These are phyloP conservation scores for Bombus polaris DNA, from an alignment of 1,140 invertebrate genomes.

Conservation along the genomic window DNA sequence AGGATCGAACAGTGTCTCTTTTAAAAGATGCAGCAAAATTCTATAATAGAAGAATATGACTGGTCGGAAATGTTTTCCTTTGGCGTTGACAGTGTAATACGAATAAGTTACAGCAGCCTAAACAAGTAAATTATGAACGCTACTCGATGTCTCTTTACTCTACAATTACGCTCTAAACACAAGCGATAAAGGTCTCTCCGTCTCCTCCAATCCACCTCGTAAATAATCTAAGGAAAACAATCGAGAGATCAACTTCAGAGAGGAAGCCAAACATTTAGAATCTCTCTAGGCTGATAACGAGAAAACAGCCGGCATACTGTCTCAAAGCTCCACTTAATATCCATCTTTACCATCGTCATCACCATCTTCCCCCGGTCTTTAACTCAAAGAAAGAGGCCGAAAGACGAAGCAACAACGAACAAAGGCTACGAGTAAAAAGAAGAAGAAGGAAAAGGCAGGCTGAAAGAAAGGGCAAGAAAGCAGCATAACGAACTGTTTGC, in stretches of 20 bases:
- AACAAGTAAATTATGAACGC: too few species aligned
- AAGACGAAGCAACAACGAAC: not conserved
- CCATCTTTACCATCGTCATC: conserved; percentile 7
- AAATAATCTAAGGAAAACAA: not conserved
- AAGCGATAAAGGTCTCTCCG: not conserved
- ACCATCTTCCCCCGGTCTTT: not conserved
- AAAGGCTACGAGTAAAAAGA: not conserved
- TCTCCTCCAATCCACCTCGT: not conserved
- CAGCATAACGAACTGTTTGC: conserved; percentile 3
- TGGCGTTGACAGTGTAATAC: too few species aligned
- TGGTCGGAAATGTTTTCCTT: too few species aligned
- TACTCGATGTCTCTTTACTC: too few species aligned
- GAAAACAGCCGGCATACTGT: not conserved
- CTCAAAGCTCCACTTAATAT: conserved; percentile 33
- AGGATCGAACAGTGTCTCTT: not conserved
- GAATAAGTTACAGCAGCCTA: too few species aligned
- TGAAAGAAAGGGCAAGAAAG: conserved; percentile 1
- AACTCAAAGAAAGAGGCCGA: not conserved
- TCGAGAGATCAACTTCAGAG: not conserved
- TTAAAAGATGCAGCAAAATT: not conserved
- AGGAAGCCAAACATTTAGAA: conserved; percentile 16
- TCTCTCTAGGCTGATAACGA: not conserved
- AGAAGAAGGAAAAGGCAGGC: not conserved
- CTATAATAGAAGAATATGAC: not conserved
- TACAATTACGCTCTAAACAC: not conserved